Conservation (phyloP, 2,113 vertebrate genomes). For the Montifringilla adamsi region DNA sequence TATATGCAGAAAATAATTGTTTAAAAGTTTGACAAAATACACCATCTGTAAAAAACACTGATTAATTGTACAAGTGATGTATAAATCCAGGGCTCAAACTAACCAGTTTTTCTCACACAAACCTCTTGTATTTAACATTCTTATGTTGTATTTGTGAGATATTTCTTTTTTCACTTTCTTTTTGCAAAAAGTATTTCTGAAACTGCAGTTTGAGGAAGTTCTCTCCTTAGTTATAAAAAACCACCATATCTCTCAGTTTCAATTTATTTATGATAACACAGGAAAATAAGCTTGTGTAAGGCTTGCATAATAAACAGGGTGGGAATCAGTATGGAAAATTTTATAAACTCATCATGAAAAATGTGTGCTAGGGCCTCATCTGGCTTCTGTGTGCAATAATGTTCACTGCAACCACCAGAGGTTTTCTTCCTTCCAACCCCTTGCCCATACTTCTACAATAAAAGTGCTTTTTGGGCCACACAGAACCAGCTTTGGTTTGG, state of each 20-base stretch:
- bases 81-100: neutral
- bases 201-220: neutral
- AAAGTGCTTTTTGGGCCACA: neutral
- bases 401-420: neutral
- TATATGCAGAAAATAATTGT: neutral
- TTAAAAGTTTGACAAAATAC: neutral
- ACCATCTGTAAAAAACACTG: neutral
- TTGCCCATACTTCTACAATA: neutral
- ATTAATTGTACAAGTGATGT: neutral
- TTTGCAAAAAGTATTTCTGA: neutral
- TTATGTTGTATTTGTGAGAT: neutral
- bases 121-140: neutral
- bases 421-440: neutral
- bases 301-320: neutral
- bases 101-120: neutral
- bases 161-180: neutral
- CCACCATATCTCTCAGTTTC: neutral
- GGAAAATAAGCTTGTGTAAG: neutral
- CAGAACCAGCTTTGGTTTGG: neutral
- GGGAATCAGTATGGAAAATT: neutral
- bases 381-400: neutral
- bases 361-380: neutral
- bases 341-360: neutral
- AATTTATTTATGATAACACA: neutral
- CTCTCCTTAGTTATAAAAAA: neutral